Percentiles rank a stretch among this genome's conserved stretches.
These are phyloP conservation scores for Enteromius afrohamiltoni DNA, from an alignment of 2,797 vertebrate genomes.

Conservation along the genomic window DNA sequence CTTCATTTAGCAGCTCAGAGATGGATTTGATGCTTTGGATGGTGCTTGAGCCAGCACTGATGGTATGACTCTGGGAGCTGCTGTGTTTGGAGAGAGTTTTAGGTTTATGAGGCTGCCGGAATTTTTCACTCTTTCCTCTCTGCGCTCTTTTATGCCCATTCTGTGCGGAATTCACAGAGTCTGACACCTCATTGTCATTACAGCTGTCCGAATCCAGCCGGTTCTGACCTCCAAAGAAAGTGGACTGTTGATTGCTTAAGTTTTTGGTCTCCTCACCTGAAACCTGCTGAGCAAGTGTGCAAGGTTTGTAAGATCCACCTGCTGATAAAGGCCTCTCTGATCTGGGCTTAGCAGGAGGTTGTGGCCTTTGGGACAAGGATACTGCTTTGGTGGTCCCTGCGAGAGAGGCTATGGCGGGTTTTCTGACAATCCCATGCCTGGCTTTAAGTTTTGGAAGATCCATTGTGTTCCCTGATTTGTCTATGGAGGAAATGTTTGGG, in stretches of 20 bases:
- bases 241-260: not conserved
- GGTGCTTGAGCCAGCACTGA: slow-evolving; percentile 7
- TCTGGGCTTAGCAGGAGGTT: slow-evolving; percentile 52
- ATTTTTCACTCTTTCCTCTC: slow-evolving; percentile 24
- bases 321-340: slow-evolving; percentile 47
- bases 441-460: slow-evolving; percentile 22
- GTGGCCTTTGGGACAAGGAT: slow-evolving; percentile 59
- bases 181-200: slow-evolving; percentile 23
- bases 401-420: slow-evolving; percentile 68
- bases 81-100: slow-evolving; percentile 22
- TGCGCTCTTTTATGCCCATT: slow-evolving; percentile 15
- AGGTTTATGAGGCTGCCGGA: not conserved
- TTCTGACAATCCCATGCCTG: slow-evolving; percentile 45
- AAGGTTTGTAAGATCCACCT: slow-evolving; percentile 30
- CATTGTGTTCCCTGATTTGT: slow-evolving; percentile 45
- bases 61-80: slow-evolving; percentile 52
- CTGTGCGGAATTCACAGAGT: slow-evolving; percentile 41
- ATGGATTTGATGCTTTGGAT: slow-evolving; percentile 60
- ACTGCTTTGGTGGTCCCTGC: slow-evolving; percentile 69
- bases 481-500: slow-evolving; percentile 52
- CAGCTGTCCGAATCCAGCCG: slow-evolving; percentile 36
- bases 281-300: slow-evolving; percentile 32
- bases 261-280: slow-evolving; percentile 35
- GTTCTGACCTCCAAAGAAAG: slow-evolving; percentile 11
- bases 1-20: slow-evolving; percentile 57